Evolutionary conservation across 2,113 vertebrate species (phyloP).

Genomic region (Gnathonemus echidnorhynchus): DNA sequence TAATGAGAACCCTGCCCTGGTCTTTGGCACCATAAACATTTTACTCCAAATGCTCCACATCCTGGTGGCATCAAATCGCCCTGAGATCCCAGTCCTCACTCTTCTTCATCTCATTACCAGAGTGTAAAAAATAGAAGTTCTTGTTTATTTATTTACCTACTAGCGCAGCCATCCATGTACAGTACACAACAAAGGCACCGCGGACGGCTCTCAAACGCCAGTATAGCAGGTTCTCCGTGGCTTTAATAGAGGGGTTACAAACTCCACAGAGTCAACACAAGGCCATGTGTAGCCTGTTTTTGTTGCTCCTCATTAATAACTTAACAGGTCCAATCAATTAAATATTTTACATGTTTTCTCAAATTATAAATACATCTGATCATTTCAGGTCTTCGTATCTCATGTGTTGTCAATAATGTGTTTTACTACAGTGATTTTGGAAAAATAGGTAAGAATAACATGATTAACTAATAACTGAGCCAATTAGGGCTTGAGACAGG

Average conservation of each 20-base stretch:
- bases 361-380: background rate
- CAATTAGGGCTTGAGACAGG: background rate
- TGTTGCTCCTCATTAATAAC: background rate
- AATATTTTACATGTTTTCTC: background rate
- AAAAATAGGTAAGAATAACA: background rate
- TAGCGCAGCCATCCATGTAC: background rate
- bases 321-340: background rate
- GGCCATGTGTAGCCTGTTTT: background rate
- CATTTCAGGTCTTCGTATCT: background rate
- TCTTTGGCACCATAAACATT: slow-evolving; percentile 68
- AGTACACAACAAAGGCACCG: background rate
- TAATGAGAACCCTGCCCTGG: slow-evolving; percentile 66
- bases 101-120: slow-evolving; percentile 53
- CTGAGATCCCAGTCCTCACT: slow-evolving; percentile 46
- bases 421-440: background rate
- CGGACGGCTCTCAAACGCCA: background rate
- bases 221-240: background rate
- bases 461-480: background rate
- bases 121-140: slow-evolving; percentile 17
- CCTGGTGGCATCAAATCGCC: slow-evolving; percentile 43
- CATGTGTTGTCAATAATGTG: background rate
- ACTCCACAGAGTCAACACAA: background rate
- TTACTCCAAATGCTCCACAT: slow-evolving; percentile 62
- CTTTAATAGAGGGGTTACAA: background rate
- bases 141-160: slow-evolving; percentile 6